Conservation (phyloP, 2,888 invertebrate genomes). For the Kuschelorhynchus macadamiae region DNA sequence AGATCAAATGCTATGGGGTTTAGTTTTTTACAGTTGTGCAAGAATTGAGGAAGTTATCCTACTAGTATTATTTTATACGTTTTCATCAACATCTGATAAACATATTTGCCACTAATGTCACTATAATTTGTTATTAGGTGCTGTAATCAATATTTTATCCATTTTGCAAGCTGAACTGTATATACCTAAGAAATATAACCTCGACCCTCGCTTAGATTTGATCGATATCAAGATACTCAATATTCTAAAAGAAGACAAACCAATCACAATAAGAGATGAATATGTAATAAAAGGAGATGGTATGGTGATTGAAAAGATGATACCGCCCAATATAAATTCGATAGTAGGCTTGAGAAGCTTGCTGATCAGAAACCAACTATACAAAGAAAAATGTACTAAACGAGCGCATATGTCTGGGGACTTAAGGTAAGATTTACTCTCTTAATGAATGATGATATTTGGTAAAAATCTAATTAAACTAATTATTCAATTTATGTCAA, state of each 20-base stretch:
- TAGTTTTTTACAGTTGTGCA: no score
- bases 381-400: constrained; percentile 6
- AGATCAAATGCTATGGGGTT: no score
- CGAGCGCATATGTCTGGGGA: constrained; percentile 10
- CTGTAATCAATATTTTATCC: constrained; percentile 46
- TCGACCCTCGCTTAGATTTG: constrained; percentile 51
- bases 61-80: no score
- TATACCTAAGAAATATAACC: constrained; percentile 53
- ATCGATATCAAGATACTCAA: constrained; percentile 55
- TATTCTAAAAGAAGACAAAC: not conserved
- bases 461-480: no score
- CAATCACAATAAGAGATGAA: constrained; percentile 4
- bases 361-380: constrained; percentile 39
- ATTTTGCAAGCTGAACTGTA: constrained; percentile 50
- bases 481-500: no score
- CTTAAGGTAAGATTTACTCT: constrained; percentile 32
- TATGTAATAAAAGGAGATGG: constrained; percentile 12
- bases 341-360: constrained; percentile 49
- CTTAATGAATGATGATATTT: no score
- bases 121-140: no score
- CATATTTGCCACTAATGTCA: no score
- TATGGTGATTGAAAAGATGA: not conserved
- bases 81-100: no score
- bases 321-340: constrained; percentile 51
- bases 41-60: no score